A percentile compares a stretch with the other conserved stretches of the same genome.
These are phyloP conservation scores for Taenioides sp. DNA, from an alignment of 2,797 vertebrate species.

Conservation along the genomic window DNA sequence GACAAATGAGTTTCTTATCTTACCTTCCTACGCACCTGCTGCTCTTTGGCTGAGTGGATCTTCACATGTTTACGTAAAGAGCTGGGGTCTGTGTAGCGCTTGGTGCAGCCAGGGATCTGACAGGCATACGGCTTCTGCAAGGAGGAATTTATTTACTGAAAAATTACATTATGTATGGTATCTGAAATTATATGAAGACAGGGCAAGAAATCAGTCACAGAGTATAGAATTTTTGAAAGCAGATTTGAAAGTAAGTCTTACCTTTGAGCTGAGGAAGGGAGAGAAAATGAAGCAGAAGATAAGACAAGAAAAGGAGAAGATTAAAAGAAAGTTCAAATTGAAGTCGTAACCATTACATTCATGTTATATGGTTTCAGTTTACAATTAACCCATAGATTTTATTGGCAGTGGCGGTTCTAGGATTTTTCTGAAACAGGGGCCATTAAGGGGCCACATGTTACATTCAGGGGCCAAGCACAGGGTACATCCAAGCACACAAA, in stretches of 20 bases:
- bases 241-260: constrained; percentile 78
- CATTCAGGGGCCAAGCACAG: too few relatives aligned
- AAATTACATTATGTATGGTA: background rate
- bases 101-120: constrained; percentile 97
- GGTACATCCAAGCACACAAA: too few relatives aligned
- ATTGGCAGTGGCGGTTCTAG: background rate
- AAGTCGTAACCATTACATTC: background rate
- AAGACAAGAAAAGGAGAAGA: constrained; percentile 42
- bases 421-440: too few relatives aligned
- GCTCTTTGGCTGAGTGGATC: constrained; percentile 96
- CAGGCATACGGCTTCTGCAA: constrained; percentile 95
- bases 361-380: background rate
- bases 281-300: constrained; percentile 75
- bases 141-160: constrained; percentile 6
- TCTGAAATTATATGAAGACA: background rate
- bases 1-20: constrained; percentile 43
- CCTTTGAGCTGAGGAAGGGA: constrained; percentile 89
- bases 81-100: constrained; percentile 98
- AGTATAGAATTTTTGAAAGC: constrained; percentile 38
- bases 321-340: constrained; percentile 51
- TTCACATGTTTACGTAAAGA: constrained; percentile 98
- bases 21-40: constrained; percentile 97
- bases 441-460: too few relatives aligned
- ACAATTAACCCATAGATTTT: background rate
- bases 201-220: background rate